phyloP scores from a whole-genome alignment of 2,888 invertebrate species.

The Allygus modestus region DNA sequence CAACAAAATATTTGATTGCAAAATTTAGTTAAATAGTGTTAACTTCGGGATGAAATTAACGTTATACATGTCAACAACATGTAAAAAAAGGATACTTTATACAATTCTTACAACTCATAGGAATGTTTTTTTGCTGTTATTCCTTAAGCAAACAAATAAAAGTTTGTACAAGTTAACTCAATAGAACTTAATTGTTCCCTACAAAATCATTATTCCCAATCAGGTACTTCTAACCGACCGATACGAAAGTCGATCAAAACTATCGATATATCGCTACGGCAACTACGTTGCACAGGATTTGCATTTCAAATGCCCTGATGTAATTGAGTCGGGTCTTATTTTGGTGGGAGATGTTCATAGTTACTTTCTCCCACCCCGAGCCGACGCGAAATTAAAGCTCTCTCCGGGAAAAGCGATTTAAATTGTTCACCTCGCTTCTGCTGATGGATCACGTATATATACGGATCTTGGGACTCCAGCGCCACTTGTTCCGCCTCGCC shows the following conservation, averaged over 20 bases:
- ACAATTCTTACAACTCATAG: too few relatives aligned
- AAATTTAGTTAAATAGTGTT: too few relatives aligned
- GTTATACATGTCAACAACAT: too few relatives aligned
- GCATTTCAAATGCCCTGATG: conserved; percentile 29
- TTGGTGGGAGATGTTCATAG: conserved; percentile 34
- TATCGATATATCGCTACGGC: not conserved
- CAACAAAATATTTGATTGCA: too few relatives aligned
- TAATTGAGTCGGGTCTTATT: conserved; percentile 51
- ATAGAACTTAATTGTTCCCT: too few relatives aligned
- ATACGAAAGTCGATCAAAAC: not conserved
- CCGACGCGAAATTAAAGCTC: conserved; percentile 6
- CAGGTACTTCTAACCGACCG: too few relatives aligned
- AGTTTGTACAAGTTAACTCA: too few relatives aligned
- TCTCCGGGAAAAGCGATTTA: conserved; percentile 57
- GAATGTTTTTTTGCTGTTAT: too few relatives aligned
- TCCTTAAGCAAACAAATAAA: too few relatives aligned
- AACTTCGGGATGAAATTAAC: too few relatives aligned
- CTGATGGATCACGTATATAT: conserved; percentile 61
- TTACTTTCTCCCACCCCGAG: conserved; percentile 43
- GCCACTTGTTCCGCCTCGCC: not conserved
- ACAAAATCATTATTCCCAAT: too few relatives aligned
- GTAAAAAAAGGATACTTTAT: too few relatives aligned
- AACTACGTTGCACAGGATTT: not conserved
- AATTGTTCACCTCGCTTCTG: conserved; percentile 58
- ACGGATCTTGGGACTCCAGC: conserved; percentile 25